Evolutionary conservation across 2,797 vertebrate species (phyloP).

Genomic region (Spinibarbus caldwelli): DNA sequence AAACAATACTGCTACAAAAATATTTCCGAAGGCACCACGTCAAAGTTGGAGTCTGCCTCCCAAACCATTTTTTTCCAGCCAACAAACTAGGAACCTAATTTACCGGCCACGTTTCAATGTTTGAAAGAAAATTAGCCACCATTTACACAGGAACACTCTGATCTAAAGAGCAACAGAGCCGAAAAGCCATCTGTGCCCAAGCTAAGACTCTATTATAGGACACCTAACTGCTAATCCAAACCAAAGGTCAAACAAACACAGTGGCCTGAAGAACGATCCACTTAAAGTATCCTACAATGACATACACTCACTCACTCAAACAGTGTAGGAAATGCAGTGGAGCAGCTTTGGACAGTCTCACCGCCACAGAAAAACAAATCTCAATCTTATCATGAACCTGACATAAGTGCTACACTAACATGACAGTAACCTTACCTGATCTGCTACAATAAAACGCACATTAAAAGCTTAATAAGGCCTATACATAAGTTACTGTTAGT

Average conservation of each 20-base stretch:
- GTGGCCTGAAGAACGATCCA: conserved; percentile 35
- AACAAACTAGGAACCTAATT: conserved; percentile 31
- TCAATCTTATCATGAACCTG: conserved; percentile 14
- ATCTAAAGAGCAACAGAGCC: conserved; percentile 38
- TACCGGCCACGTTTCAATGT: conserved; percentile 20
- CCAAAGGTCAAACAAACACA: conserved; percentile 58
- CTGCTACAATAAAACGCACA: conserved; percentile 43
- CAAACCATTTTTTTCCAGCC: conserved; percentile 21
- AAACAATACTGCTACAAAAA: conserved; percentile 12
- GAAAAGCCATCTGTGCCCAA: conserved; percentile 46
- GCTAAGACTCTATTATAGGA: conserved; percentile 45
- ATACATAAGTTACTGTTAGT: conserved; percentile 36
- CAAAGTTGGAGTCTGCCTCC: conserved; percentile 23
- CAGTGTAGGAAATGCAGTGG: conserved; percentile 50
- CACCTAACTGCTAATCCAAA: conserved; percentile 49
- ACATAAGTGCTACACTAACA: conserved; percentile 31
- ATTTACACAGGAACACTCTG: conserved; percentile 48
- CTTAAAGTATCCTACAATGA: conserved; percentile 13
- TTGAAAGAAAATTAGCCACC: conserved; percentile 35
- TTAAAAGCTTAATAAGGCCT: conserved; percentile 40
- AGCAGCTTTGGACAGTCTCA: conserved; percentile 45
- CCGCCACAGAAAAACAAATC: conserved; percentile 34
- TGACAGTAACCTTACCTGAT: conserved; percentile 34
- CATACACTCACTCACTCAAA: not conserved
- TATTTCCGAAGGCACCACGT: not conserved